These are phyloP conservation scores for Spea multiplicata DNA, from an alignment of 2,113 vertebrate genomes.

Conservation along the genomic window DNA sequence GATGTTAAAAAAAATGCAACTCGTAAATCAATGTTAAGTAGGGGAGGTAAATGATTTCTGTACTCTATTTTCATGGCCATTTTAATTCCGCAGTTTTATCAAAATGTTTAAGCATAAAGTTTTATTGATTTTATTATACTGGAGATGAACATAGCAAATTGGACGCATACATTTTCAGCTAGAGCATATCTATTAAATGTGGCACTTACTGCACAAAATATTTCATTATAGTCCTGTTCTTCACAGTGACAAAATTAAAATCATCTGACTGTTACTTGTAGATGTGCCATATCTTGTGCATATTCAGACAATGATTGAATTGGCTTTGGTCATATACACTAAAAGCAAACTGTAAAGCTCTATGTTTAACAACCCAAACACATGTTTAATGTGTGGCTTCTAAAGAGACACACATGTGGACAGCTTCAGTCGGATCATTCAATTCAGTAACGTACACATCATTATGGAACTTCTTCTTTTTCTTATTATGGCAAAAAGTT, in stretches of 20 bases:
- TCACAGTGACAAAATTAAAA: neutral
- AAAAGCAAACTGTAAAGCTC: too few relatives aligned
- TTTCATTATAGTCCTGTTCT: neutral
- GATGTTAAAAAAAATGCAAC: neutral
- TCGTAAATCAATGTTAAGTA: neutral
- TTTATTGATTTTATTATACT: slow-evolving; percentile 1
- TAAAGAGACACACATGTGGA: too few relatives aligned
- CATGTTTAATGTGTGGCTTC: too few relatives aligned
- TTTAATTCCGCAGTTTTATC: neutral
- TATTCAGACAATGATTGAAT: neutral
- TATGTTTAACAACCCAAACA: too few relatives aligned
- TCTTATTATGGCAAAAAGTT: too few relatives aligned
- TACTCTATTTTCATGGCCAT: neutral
- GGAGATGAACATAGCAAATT: neutral
- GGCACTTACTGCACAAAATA: neutral
- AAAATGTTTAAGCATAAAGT: neutral
- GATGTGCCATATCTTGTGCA: neutral
- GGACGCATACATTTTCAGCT: neutral
- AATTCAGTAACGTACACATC: too few relatives aligned
- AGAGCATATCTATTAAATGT: neutral
- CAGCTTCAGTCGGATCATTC: too few relatives aligned
- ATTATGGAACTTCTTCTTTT: too few relatives aligned
- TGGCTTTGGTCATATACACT: neutral
- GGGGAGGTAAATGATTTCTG: neutral
- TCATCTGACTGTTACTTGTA: neutral